phyloP scores from a whole-genome alignment of 2,113 vertebrate species.

The Psophia crepitans region DNA sequence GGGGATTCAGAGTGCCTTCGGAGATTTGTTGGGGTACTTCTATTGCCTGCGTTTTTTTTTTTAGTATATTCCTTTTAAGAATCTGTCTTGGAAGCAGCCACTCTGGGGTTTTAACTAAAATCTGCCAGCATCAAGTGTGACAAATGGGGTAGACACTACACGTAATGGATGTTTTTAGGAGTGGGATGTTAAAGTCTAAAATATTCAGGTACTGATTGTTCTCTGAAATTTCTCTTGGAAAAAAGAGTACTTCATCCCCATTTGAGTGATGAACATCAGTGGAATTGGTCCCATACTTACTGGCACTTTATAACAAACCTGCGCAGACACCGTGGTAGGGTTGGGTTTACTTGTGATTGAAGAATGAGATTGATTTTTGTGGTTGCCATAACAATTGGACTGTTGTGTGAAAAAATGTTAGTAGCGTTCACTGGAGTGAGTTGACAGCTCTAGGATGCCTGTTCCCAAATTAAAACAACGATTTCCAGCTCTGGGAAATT shows the following conservation, averaged over 20 bases:
- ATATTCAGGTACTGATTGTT: conserved; percentile 32
- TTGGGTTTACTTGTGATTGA: conserved; percentile 57
- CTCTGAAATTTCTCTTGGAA: conserved; percentile 33
- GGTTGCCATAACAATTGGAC: conserved; percentile 73
- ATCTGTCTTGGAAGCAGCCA: conserved; percentile 52
- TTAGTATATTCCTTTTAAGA: conserved; percentile 50
- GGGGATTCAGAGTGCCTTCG: not conserved
- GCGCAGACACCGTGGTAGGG: not conserved
- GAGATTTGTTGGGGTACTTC: conserved; percentile 16
- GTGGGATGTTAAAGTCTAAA: conserved; percentile 14
- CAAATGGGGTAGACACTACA: conserved; percentile 40
- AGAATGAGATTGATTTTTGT: conserved; percentile 68
- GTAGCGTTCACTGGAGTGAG: conserved; percentile 53
- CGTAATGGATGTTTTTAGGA: conserved; percentile 48
- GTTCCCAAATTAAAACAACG: conserved; percentile 65
- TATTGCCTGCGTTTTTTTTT: conserved; percentile 15
- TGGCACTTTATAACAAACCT: conserved; percentile 22
- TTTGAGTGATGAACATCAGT: conserved; percentile 1
- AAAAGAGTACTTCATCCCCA: conserved; percentile 45
- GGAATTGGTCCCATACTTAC: conserved; percentile 22
- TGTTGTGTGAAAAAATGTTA: conserved; percentile 70
- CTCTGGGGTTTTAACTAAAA: conserved; percentile 35
- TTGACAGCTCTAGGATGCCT: conserved; percentile 62
- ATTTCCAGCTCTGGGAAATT: conserved; percentile 72
- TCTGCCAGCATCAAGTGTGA: conserved; percentile 26